Evolutionary conservation across 2,113 vertebrate genomes (phyloP), one percentile per base, ranked within the genome.

Genomic region (Benitochromis conjunctus): DNA sequence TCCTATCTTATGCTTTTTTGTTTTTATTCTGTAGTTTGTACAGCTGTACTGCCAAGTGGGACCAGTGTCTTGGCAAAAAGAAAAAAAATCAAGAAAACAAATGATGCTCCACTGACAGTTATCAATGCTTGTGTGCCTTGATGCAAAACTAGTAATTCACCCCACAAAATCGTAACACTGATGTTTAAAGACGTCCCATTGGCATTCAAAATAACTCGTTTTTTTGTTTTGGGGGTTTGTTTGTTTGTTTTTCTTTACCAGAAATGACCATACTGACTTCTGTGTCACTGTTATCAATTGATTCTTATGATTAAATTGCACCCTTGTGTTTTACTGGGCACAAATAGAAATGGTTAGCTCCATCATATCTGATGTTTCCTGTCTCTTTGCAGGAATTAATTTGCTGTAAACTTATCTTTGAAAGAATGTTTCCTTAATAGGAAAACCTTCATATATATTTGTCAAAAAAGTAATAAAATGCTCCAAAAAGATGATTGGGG

Each of bases 371-470:
- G 85, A 91, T 91, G 89, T 92, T 95, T 94, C 91, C 91, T 92
- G 90, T 94, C 92, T 93, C 86, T 91, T 91, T 94, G 90, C 95
- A 94, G 93, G 92, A 91, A 92, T 92, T 84, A 87, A 88, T 95
- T 95, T 96, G 94, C 94, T 96, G 95, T 95, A 95, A 94, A 94
- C 93, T 92, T 94, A 94, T 95, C 94, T 94, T 94, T 94, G 83
- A 94, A 94, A 95, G 93, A 92, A 94, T 94, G 93, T 96, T 95
- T 95, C 94, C 93, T 93, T 85, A 48, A 86, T 91, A 93, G 95
- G 94, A 91, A 94, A 95, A 93, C 86, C 91, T 95, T 95, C 95
- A 95, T 95, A 96, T 96, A 96, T 97, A 96, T 96, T 96, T 96
- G 96, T 96, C 95, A 95, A 96, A 96, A 96, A 97, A 96, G 90